A percentile compares a stretch with the other conserved stretches of the same genome.
Conservation (phyloP, 92 coral and sea anemone genomes). For the Umimayanthus kanabou region DNA sequence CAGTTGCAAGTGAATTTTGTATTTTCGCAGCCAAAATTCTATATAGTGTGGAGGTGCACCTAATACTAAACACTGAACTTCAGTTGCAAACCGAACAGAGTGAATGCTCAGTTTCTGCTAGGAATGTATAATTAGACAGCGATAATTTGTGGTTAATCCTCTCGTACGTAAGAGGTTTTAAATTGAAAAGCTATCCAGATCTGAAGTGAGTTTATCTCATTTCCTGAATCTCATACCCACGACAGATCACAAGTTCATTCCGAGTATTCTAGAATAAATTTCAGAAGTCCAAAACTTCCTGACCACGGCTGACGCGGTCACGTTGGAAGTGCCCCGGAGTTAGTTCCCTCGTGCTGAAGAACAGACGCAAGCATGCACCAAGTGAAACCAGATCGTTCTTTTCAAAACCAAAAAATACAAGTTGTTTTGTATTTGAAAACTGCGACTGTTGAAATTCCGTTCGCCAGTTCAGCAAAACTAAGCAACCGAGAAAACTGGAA, state of each 20-base stretch:
- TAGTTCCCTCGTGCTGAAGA: not conserved
- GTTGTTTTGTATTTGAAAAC: not conserved
- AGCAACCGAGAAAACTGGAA: not conserved
- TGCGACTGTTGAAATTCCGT: constrained; percentile 1
- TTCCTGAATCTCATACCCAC: constrained; percentile 18
- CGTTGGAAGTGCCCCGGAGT: not conserved
- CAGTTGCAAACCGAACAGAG: not conserved
- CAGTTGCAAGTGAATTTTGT: constrained; percentile 9
- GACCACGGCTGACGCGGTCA: constrained; percentile 2
- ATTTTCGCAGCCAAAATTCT: not conserved
- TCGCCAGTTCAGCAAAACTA: not conserved
- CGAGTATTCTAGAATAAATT: not conserved
- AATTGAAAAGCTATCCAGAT: constrained; percentile 28
- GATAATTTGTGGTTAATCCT: constrained; percentile 31
- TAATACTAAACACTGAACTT: not conserved
- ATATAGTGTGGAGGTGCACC: not conserved
- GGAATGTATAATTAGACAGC: constrained; percentile 16
- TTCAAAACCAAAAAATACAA: not conserved
- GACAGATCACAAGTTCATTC: not conserved
- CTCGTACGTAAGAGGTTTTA: constrained; percentile 39
- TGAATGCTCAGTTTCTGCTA: not conserved
- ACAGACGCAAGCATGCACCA: not conserved
- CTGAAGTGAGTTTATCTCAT: constrained; percentile 42
- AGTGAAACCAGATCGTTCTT: not conserved
- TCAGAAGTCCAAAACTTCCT: not conserved